These are phyloP conservation scores for Tupaia tana DNA, from an alignment of 2,113 vertebrate genomes.

Conservation along the genomic window DNA sequence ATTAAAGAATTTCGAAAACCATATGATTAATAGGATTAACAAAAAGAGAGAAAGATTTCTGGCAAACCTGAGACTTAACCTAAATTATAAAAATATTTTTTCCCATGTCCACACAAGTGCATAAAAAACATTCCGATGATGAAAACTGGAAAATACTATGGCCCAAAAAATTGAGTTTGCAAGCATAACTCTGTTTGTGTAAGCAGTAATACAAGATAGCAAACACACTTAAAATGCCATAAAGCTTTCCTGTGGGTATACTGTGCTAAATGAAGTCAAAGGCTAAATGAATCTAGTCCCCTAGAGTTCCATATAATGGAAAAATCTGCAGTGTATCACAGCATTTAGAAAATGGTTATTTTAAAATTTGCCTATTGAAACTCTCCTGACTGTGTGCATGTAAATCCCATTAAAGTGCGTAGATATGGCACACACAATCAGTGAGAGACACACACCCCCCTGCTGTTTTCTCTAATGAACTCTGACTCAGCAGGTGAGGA, in stretches of 20 bases:
- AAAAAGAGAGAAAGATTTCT: neutral
- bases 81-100: constrained; percentile 22
- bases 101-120: neutral
- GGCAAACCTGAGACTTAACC: neutral
- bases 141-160: constrained; percentile 33
- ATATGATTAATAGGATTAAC: neutral
- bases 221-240: constrained; percentile 46
- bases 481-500: constrained; percentile 60
- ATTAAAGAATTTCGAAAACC: neutral
- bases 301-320: constrained; percentile 16
- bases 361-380: constrained; percentile 65
- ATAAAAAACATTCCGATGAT: constrained; percentile 7
- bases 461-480: constrained; percentile 55
- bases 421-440: constrained; percentile 21
- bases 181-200: constrained; percentile 43
- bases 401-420: constrained; percentile 65
- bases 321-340: constrained; percentile 36
- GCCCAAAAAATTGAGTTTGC: constrained; percentile 32
- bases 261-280: constrained; percentile 68
- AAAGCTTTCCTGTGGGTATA: constrained; percentile 21
- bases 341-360: constrained; percentile 60
- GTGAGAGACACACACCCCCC: neutral
- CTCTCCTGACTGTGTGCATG: constrained; percentile 31
- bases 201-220: constrained; percentile 47
- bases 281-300: constrained; percentile 61